A percentile compares a stretch with the other conserved stretches of the same genome.
Evolutionary conservation across 2,113 vertebrate species (phyloP).

Genomic region (Nannobrachium achirus): DNA sequence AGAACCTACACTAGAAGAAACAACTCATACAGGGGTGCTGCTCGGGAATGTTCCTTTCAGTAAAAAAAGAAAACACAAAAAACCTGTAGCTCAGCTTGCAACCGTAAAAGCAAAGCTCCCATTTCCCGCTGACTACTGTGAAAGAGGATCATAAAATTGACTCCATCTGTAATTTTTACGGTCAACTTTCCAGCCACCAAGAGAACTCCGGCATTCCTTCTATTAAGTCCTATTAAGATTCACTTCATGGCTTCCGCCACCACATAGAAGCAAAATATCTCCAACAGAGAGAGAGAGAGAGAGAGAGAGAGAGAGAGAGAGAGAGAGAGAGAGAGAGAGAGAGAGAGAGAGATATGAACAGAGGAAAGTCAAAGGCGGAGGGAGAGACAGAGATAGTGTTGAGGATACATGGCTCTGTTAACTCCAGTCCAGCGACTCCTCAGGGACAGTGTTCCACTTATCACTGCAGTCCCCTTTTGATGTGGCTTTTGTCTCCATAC

Average conservation of each 20-base stretch:
- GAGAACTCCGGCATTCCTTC: slow-evolving; percentile 35
- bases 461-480: no score
- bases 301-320: no score
- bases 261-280: no score
- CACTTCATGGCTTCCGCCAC: slow-evolving; percentile 4
- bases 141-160: slow-evolving; percentile 77
- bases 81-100: slow-evolving; percentile 45
- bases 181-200: slow-evolving; percentile 67
- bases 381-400: no score
- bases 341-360: no score
- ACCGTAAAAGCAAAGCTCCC: slow-evolving; percentile 65
- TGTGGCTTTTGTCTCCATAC: background rate
- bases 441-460: no score
- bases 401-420: no score
- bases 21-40: slow-evolving; percentile 14
- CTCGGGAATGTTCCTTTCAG: slow-evolving; percentile 58
- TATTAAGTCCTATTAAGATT: slow-evolving; percentile 20
- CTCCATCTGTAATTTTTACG: slow-evolving; percentile 71
- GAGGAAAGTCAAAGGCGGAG: no score
- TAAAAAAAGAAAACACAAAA: slow-evolving; percentile 30
- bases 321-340: no score
- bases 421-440: no score
- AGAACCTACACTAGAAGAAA: slow-evolving; percentile 37
- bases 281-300: no score
- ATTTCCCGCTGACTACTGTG: slow-evolving; percentile 75